Evolutionary conservation across 1,140 invertebrate genomes (phyloP), one percentile per base, ranked within the genome.

Genomic region (Drosophila nebulosa): DNA sequence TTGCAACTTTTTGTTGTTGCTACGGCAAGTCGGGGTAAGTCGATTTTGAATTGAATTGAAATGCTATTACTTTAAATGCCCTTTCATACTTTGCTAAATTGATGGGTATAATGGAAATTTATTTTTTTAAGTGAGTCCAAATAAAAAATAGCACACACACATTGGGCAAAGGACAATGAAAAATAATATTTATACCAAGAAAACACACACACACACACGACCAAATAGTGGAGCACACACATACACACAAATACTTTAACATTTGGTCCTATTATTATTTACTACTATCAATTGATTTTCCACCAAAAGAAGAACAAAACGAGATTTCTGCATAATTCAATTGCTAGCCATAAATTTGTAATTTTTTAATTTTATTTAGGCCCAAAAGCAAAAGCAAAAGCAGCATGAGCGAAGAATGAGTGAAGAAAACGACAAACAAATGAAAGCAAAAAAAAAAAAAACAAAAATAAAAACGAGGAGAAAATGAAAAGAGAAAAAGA

Each of bases 41-140:
- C n/a, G 27, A 4, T 30, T 6, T 10, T 30, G 2, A 30, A 30
- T 30, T 30, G 7, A 9, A 6, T 30, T 30, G 27, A n/a, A n/a
- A n/a, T n/a, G n/a, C n/a, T n/a, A n/a, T n/a, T n/a, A n/a, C n/a
- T n/a, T n/a, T n/a, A n/a, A n/a, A n/a, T n/a, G 12, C 30, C 30
- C 30, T 32, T 12, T 32, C 10, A 10, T 12, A 3, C 2, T 3
- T 32, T 32, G 24, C 24, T 24, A 12, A 12, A 3, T 32, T n/a
- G 61, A 18, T 51, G 65, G 55, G 27, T 57, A 72, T 53, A 57
- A 65, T 58, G 73, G 70, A 32, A 73, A 55, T 73, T 73, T 73
- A 73, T 73, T 73, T 73, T 73, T 58, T n/a, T n/a, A 70, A 69
- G 53, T 53, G 55, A 69, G 70, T 73, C 70, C 16, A 18, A 42